Conservation (phyloP, 2,113 vertebrate genomes). For the Oryzias melastigma region DNA sequence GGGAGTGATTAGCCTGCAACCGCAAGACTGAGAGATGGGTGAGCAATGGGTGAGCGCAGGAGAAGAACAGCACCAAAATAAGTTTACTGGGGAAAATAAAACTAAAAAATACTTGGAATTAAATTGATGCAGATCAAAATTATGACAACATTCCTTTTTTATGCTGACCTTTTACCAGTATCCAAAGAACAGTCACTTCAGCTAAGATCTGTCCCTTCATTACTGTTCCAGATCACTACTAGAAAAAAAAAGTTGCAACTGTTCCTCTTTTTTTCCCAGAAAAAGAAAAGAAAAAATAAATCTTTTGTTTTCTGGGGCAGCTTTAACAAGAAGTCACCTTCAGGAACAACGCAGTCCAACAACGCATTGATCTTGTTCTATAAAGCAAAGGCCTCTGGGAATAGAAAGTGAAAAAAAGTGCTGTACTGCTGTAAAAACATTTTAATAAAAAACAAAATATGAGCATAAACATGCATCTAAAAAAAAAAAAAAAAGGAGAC, state of each 20-base stretch:
- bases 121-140: conserved; percentile 20
- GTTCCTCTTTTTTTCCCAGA: neutral
- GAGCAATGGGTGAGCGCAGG: conserved; percentile 14
- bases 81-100: neutral
- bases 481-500: conserved; percentile 20
- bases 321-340: conserved; percentile 67
- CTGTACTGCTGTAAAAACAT: conserved; percentile 41
- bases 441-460: conserved; percentile 54
- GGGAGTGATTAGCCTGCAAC: conserved; percentile 67
- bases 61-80: neutral
- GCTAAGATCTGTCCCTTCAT: conserved; percentile 31
- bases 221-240: conserved; percentile 15
- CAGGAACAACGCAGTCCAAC: conserved; percentile 60
- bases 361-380: conserved; percentile 62
- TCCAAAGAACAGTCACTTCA: conserved; percentile 42
- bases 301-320: conserved; percentile 65
- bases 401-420: conserved; percentile 33
- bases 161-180: conserved; percentile 25
- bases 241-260: conserved; percentile 42
- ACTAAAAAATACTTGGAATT: neutral
- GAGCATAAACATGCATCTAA: conserved; percentile 55
- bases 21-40: conserved; percentile 19
- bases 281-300: conserved; percentile 37
- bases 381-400: conserved; percentile 59
- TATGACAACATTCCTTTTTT: conserved; percentile 1